Evolutionary conservation across 2,888 invertebrate species (phyloP).

Genomic region (Brachyptera putata): DNA sequence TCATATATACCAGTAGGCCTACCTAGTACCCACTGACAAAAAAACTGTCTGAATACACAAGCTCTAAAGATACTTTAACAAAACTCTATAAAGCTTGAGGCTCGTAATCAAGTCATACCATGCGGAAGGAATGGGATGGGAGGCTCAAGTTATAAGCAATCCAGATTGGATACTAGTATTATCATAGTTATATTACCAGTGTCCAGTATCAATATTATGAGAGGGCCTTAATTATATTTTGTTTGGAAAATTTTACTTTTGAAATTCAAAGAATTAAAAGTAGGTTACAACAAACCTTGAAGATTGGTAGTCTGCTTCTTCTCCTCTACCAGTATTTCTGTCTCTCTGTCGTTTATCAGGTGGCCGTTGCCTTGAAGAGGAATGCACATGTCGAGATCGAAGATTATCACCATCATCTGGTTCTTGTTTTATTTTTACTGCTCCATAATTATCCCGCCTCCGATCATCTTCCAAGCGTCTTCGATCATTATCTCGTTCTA

Average conservation of each 20-base stretch:
- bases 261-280: too few relatives aligned
- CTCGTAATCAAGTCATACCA: too few relatives aligned
- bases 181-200: too few relatives aligned
- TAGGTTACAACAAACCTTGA: neutral
- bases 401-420: neutral
- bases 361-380: constrained; percentile 9
- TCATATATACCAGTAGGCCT: too few relatives aligned
- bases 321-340: neutral
- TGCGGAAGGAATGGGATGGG: too few relatives aligned
- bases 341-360: neutral
- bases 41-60: too few relatives aligned
- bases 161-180: too few relatives aligned
- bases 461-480: constrained; percentile 16
- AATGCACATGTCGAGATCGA: constrained; percentile 12
- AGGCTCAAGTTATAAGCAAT: too few relatives aligned
- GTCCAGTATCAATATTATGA: too few relatives aligned
- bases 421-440: constrained; percentile 23
- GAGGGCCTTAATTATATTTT: neutral
- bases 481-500: neutral
- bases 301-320: neutral
- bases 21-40: too few relatives aligned
- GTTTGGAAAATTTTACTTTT: neutral
- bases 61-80: too few relatives aligned
- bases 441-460: constrained; percentile 15
- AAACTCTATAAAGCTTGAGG: too few relatives aligned